Base-by-base conservation (phyloP, 2,888 invertebrate species). In the Microctonus hyperodae region DNA sequence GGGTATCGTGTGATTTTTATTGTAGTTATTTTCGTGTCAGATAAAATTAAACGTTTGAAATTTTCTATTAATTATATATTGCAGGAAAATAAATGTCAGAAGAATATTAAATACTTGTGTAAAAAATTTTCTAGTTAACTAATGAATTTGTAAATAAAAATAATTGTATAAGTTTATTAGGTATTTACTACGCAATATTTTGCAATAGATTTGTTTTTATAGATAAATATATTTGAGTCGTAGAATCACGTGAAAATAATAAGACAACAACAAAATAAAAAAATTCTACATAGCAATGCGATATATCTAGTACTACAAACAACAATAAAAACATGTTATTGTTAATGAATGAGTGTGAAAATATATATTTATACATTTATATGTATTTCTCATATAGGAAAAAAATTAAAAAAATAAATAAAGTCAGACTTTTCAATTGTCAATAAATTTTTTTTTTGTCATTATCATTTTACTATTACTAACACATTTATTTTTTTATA, bases 101-200 rank as follows among this genome's bases (percentile, higher is more conserved):
- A 16, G 16, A 16, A 16, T 16, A 16, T 44, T 16, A 37, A 31
- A 44, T 48, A 31, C 44, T 48, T 44, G 60, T 35, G 9, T 51
- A 7, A 22, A 20, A 25, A 51, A 25, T 51, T 40, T 37, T 23
- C 37, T 53, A 62, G 53, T 62, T 62, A 35, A 35, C 23, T 62
- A 35, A 53, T 37, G 16, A 44, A 44, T 1, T n/a, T 7, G 1
- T 44, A 44, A 44, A 44, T 5, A 44, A 44, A 44, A 1, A 16
- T 44, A 9, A 16, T n/a, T 9, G 9, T n/a, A 16, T 20, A 44
- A 9, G 44, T 44, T 44, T 44, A 44, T 44, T 16, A 4, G 1
- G 9, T 16, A 44, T 44, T 1, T 16, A 44, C 7, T 1, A 7
- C n/a, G n/a, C 16, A 7, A 4, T 44, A n/a, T 44, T 44, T 4